Percentiles rank a stretch among this genome's conserved stretches.
phyloP scores from a whole-genome alignment of 2,797 vertebrate species.

The Eulemur coronatus region DNA sequence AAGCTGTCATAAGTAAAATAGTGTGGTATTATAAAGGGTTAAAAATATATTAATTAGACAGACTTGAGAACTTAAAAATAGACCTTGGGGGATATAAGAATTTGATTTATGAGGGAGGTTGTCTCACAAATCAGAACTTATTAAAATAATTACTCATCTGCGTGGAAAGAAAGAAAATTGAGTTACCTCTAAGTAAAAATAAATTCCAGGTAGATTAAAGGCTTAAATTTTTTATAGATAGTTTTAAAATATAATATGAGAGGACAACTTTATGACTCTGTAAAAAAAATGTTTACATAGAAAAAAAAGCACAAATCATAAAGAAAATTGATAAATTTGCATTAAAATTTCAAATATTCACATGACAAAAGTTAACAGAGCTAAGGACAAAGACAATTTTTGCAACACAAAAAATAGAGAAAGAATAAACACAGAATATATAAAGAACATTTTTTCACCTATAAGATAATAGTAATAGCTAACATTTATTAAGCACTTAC shows the following conservation, averaged over 20 bases:
- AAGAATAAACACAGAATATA: background rate
- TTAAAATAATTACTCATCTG: background rate
- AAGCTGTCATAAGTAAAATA: background rate
- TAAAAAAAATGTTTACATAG: background rate
- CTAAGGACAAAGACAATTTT: background rate
- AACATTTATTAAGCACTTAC: background rate
- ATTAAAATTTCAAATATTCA: background rate
- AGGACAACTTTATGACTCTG: background rate
- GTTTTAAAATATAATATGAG: background rate
- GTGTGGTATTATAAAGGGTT: background rate
- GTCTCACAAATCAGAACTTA: conserved; percentile 15
- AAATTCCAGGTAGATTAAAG: conserved; percentile 12
- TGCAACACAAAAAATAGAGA: background rate
- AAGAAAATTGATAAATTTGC: background rate
- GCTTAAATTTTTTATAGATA: background rate
- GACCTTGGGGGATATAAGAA: background rate
- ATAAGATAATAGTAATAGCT: background rate
- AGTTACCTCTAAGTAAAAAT: background rate
- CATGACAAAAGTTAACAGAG: background rate
- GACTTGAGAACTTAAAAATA: conserved; percentile 4
- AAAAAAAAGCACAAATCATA: background rate
- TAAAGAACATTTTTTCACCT: background rate
- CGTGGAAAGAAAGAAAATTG: conserved; percentile 30
- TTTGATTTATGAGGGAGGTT: conserved; percentile 2
- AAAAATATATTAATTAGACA: conserved; percentile 39